Evolutionary conservation across 2,113 vertebrate species (phyloP).

Genomic region (Carassius gibelio): DNA sequence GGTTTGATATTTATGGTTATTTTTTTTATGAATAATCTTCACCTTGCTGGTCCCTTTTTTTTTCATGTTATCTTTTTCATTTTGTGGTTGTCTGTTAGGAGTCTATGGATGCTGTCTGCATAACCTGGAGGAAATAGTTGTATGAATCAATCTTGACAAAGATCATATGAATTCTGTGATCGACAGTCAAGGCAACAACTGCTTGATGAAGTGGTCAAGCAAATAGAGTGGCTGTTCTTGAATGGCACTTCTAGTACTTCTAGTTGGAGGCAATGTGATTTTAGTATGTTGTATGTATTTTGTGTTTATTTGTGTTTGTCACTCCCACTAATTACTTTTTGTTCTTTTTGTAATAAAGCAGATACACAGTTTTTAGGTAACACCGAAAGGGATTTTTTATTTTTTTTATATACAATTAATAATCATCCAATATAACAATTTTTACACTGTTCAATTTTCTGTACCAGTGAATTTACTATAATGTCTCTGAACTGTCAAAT

Average conservation of each 20-base stretch:
- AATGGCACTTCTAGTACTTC: not conserved
- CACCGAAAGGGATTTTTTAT: not conserved
- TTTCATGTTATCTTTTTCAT: not conserved
- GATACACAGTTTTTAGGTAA: not conserved
- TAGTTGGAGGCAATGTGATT: not conserved
- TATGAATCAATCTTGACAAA: not conserved
- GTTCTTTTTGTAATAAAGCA: not conserved
- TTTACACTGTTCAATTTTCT: slow-evolving; percentile 65
- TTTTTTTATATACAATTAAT: slow-evolving; percentile 79
- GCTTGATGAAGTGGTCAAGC: not conserved
- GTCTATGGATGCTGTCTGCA: not conserved
- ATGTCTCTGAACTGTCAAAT: slow-evolving; percentile 48
- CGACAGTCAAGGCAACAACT: not conserved
- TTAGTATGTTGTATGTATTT: not conserved
- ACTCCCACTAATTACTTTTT: not conserved
- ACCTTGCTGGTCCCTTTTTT: not conserved
- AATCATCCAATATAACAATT: slow-evolving; percentile 76
- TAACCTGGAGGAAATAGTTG: not conserved
- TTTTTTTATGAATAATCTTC: not conserved
- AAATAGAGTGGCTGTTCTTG: not conserved
- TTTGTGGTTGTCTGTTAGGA: slow-evolving; percentile 4
- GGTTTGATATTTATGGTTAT: not conserved
- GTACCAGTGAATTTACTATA: slow-evolving; percentile 58
- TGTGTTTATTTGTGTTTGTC: not conserved
- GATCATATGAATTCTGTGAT: slow-evolving; percentile 12